Evolutionary conservation across 2,888 invertebrate genomes (phyloP).

Genomic region (Thumatha senex): DNA sequence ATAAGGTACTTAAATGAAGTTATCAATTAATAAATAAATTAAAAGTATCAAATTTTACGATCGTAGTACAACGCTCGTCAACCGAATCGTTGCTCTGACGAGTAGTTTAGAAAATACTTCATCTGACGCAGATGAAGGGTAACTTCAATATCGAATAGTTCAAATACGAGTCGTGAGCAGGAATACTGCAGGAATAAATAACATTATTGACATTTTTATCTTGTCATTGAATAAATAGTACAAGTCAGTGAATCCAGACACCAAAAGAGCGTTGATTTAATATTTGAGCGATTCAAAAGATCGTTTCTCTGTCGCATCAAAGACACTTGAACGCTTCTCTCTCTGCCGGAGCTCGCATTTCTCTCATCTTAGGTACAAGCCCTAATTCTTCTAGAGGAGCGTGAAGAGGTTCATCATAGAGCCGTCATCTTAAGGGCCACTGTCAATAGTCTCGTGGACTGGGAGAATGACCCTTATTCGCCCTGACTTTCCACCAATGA

Average conservation of each 20-base stretch:
- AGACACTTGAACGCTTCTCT: no score
- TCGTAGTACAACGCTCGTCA: constrained; percentile 54
- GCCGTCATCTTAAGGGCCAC: no score
- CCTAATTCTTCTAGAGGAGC: no score
- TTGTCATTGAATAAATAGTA: constrained; percentile 55
- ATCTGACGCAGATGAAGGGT: constrained; percentile 75
- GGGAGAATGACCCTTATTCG: no score
- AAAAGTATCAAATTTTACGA: constrained; percentile 34
- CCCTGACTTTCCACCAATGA: no score
- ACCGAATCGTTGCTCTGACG: constrained; percentile 70
- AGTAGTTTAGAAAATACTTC: constrained; percentile 79
- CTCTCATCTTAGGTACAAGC: no score
- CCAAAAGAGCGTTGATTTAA: constrained; percentile 21
- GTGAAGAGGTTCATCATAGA: no score
- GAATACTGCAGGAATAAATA: constrained; percentile 56
- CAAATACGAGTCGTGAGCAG: constrained; percentile 45
- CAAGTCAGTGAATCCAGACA: constrained; percentile 37
- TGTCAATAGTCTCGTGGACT: no score
- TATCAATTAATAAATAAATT: background rate
- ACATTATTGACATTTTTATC: constrained; percentile 57
- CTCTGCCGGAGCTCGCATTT: no score
- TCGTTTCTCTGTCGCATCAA: no score
- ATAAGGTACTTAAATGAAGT: no score
- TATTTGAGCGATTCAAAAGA: no score
- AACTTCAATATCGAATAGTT: constrained; percentile 59